Base-by-base conservation (phyloP, 2,113 vertebrate genomes). In the Neolamprologus toae region DNA sequence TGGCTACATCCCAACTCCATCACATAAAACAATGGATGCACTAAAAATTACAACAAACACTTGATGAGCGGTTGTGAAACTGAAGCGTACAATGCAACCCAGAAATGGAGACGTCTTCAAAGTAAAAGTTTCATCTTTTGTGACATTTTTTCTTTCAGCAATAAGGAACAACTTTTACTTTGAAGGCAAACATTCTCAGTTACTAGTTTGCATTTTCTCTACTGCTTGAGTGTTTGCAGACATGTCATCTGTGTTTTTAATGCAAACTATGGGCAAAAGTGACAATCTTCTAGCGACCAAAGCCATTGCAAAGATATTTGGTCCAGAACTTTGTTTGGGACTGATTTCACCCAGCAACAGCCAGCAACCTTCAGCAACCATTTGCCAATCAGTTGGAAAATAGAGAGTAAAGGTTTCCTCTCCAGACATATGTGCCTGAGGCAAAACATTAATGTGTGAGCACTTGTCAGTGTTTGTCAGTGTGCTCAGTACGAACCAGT, bases 401-500 rank as follows among this genome's bases (percentile, higher is more conserved):
- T 45, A 28, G 21, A 23, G 66, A 42, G n/a, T 1, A 14, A 5
- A 45, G 68, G 40, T 14, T 68, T 40, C 35, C n/a, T 26, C 40
- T 76, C 40, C 40, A 73, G 68, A 47, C 40, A 26, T 76, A 47
- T 47, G 23, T 2, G 23, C 26, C 71, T 1, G 42, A 49, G 5
- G 42, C 14, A 17, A 47, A 45, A 31, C 16, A n/a, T 78, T 45
- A 78, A 9, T 61, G 66, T 85, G 35, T 49, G 33, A 33, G 21
- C 17, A 35, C 35, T 14, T 37, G 14, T 21, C 61, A 33, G 31
- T 16, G 8, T 4, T 4, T 83, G 71, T 28, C 16, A 40, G 31
- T 13, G 21, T 31, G 31, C 66, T 31, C 21, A 3, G 21, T 21
- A 92, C 98, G 95, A 89, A 99, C 98, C 98, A 98, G 93, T 99